phyloP scores from a whole-genome alignment of 2,797 vertebrate species.

The Phoeniculus purpureus region DNA sequence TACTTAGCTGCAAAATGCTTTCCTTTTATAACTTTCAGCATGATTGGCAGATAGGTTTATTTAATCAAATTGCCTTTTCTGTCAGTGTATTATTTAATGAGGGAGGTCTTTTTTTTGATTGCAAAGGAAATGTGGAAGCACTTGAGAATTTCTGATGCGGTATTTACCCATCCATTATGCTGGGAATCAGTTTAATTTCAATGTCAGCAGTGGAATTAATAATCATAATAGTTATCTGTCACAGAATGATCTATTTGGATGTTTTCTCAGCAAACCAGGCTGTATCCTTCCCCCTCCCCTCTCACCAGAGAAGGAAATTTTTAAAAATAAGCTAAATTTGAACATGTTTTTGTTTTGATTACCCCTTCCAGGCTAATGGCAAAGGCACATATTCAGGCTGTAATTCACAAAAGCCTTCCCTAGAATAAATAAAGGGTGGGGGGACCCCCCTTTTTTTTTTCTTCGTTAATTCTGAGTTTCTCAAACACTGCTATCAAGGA shows the following conservation, averaged over 20 bases:
- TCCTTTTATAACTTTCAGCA: constrained; percentile 34
- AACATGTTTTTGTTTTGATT: constrained; percentile 31
- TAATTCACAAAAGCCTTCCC: constrained; percentile 2
- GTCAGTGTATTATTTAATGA: constrained; percentile 63
- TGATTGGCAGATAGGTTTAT: constrained; percentile 59
- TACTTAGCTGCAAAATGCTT: constrained; percentile 29
- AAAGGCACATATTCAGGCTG: not conserved
- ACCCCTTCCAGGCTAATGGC: not conserved
- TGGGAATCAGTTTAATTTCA: constrained; percentile 67
- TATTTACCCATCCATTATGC: constrained; percentile 64
- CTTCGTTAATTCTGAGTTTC: not conserved
- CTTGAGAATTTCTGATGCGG: constrained; percentile 50
- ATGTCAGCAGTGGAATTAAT: constrained; percentile 59
- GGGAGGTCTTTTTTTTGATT: constrained; percentile 41
- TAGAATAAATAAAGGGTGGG: not conserved
- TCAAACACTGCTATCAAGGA: not conserved
- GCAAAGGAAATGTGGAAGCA: constrained; percentile 48
- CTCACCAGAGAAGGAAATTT: constrained; percentile 15
- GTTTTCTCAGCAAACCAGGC: constrained; percentile 21
- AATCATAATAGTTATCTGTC: constrained; percentile 55
- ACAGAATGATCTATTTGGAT: constrained; percentile 33
- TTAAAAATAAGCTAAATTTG: constrained; percentile 8
- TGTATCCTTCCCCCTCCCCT: not conserved
- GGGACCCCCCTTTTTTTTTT: not conserved
- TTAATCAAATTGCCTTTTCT: constrained; percentile 64